Base-by-base conservation (phyloP, 2,888 invertebrate species). In the Andrena flavipes region DNA sequence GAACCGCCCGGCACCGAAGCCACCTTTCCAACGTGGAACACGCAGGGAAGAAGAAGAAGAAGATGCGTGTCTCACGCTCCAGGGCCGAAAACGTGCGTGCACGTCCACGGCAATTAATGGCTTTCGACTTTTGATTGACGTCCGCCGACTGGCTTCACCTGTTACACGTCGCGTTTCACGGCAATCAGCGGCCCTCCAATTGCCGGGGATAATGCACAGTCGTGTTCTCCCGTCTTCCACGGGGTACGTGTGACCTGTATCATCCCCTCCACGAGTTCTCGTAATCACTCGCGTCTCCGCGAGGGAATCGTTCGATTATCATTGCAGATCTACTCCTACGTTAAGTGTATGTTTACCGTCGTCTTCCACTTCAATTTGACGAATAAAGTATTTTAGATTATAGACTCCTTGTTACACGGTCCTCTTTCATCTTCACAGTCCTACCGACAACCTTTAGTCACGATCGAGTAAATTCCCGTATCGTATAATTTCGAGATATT, bases 41-140 rank as follows among this genome's bases (percentile, higher is more conserved):
- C 10, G 10, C 10, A 10, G 10, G 26, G 42, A 20, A 26, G 42
- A 20, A 23, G 23, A 10, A 30, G 48, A 71, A 67, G 77, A 76
- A 62, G 82, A 82, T 68, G 75, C 76, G 60, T 71, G 82, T 86
- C 87, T 84, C 88, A 84, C 88, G 88, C 70, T 84, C 79, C 73
- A 64, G n/a, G 73, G 48, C 68, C 85, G 72, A 86, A 76, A 83
- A 86, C 77, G 64, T 83, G 81, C 86, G 84, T 81, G 86, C 81
- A 83, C 85, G 83, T 85, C 76, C 83, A 63, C 80, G 80, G 76
- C 87, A 88, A 88, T 88, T 88, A 88, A 88, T 87, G 87, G 75
- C 85, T 88, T 85, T 88, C 88, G 87, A 85, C 84, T 88, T 87
- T 88, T 88, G 88, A 88, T 85, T 85, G 88, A 87, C 88, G 84